A percentile compares a stretch with the other conserved stretches of the same genome.
Conservation (phyloP, 1,140 invertebrate genomes). For the Euwallacea fornicatus region DNA sequence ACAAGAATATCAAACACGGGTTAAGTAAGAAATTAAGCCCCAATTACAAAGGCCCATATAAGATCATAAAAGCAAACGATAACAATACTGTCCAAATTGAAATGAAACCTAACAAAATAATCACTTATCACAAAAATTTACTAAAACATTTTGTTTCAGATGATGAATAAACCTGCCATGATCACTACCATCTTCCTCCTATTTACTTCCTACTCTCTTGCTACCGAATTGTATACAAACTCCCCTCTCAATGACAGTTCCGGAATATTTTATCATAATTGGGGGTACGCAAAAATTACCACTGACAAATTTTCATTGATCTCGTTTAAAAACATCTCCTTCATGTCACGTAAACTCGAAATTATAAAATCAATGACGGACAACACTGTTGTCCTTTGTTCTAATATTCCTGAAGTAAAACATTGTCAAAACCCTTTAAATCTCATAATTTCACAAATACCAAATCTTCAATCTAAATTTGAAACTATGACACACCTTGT, state of each 20-base stretch:
- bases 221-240: not conserved
- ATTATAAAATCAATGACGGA: not conserved
- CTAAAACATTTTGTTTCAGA: no score
- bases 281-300: conserved; percentile 30
- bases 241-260: conserved; percentile 14
- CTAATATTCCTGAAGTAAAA: conserved; percentile 10
- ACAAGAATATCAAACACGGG: not conserved
- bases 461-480: conserved; percentile 29
- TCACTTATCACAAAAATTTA: no score
- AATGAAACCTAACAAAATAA: no score
- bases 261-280: conserved; percentile 37
- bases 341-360: conserved; percentile 11
- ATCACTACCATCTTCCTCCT: no score
- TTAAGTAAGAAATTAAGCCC: conserved; percentile 32
- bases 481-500: conserved; percentile 35
- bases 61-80: conserved; percentile 30
- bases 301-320: conserved; percentile 26
- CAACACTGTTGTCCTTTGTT: not conserved
- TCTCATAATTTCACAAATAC: conserved; percentile 23
- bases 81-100: conserved; percentile 21
- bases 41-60: conserved; percentile 38
- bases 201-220: not conserved
- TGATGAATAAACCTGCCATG: no score
- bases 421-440: conserved; percentile 33
- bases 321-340: conserved; percentile 28